Percentiles rank a stretch among this genome's conserved stretches.
These are phyloP conservation scores for Rhegmatorhina hoffmannsi DNA, from an alignment of 2,113 vertebrate genomes.

Conservation along the genomic window DNA sequence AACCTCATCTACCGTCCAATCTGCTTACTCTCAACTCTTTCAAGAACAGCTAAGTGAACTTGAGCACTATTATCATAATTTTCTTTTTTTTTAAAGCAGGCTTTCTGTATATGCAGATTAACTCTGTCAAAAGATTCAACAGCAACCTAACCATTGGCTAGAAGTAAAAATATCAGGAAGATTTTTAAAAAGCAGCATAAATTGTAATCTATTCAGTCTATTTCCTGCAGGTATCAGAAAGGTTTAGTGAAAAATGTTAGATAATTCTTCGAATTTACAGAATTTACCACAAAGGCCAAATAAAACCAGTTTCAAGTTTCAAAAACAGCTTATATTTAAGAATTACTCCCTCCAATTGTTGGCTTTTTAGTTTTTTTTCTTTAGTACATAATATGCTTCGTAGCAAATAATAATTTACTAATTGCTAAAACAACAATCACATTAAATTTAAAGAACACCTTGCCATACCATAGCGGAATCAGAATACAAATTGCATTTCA, in stretches of 20 bases:
- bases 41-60: background rate
- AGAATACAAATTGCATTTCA: background rate
- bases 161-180: background rate
- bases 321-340: background rate
- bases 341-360: background rate
- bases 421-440: background rate
- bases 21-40: background rate
- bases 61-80: background rate
- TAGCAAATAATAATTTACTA: background rate
- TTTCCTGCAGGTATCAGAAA: background rate
- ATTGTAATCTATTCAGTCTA: background rate
- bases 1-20: background rate
- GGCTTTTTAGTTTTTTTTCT: background rate
- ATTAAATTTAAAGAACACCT: background rate
- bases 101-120: background rate
- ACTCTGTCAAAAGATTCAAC: background rate
- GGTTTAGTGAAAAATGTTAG: background rate
- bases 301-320: background rate
- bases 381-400: background rate
- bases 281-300: background rate
- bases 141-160: background rate
- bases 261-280: background rate
- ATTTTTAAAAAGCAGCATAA: background rate
- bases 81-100: background rate
- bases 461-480: background rate